Evolutionary conservation across 53 echinoderm and acorn worm genomes (phyloP), one percentile per base, ranked within the genome.

Genomic region (Arbacia lixula): DNA sequence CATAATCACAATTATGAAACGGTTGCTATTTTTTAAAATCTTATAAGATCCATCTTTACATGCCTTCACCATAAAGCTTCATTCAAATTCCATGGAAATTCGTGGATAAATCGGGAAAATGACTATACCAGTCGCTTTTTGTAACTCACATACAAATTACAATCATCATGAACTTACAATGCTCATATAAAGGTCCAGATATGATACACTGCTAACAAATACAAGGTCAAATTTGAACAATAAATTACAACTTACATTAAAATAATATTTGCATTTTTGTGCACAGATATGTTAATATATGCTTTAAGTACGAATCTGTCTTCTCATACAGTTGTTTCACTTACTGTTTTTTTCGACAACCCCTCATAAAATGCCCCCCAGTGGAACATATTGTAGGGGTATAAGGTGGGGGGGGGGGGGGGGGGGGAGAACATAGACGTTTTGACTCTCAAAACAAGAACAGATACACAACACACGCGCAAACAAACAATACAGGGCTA

Each of bases 331-430:
- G n/a, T n/a, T n/a, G n/a, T n/a, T n/a, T n/a, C 17, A 12, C 31
- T 49, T 77, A 77, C 78, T 77, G 78, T 77, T 77, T 77, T 58
- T 54, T 77, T 58, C 56, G 38, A 58, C 78, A 36, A 77, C 78
- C 78, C 58, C 60, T 77, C 78, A 57, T 38, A 77, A 60, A 77
- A 77, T 58, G 56, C 32, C 60, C 78, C 33, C 33, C 30, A 52
- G 42, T 53, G 74, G 46, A 19, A 74, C n/a, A 52, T 51, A 33
- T 52, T 74, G 9, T 26, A 46, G 49, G 52, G 29, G 9, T 32
- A 35, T 64, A 64, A 28, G 43, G 43, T 35, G 43, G 22, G 49
- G 49, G 14, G 6, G 33, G 25, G 10, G 65, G 36, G 66, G 25
- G 53, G 51, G 53, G 26, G 52, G 51, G 52, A 74, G 16, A 71